Conservation (phyloP, 2,888 invertebrate genomes). For the Pherbina coryleti region DNA sequence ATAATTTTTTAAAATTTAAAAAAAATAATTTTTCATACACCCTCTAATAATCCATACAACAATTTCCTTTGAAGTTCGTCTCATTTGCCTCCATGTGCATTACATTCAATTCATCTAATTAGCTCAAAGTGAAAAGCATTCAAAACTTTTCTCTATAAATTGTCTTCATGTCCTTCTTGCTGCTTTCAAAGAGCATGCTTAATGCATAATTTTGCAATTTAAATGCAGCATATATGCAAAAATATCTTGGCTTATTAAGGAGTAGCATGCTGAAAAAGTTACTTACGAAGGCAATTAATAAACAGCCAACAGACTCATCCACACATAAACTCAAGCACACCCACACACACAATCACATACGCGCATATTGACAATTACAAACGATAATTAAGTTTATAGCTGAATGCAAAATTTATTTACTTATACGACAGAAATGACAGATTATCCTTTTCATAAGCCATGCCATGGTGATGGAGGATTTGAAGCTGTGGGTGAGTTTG, state of each 20-base stretch:
- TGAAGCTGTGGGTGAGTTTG: too few relatives aligned
- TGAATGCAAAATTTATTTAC: slow-evolving; percentile 55
- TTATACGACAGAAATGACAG: slow-evolving; percentile 53
- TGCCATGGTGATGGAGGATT: neutral
- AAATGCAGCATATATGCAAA: slow-evolving; percentile 16
- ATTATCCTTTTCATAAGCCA: slow-evolving; percentile 45
- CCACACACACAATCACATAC: slow-evolving; percentile 22
- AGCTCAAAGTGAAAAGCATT: too few relatives aligned
- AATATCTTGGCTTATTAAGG: slow-evolving; percentile 7
- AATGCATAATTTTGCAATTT: slow-evolving; percentile 35
- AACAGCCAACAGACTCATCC: slow-evolving; percentile 1
- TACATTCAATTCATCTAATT: too few relatives aligned
- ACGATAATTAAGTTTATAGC: slow-evolving; percentile 67
- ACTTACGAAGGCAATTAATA: slow-evolving; percentile 30
- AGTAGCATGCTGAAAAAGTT: slow-evolving; percentile 14
- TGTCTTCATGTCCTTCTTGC: neutral
- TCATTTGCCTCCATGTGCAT: too few relatives aligned
- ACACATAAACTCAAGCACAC: neutral
- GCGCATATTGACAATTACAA: slow-evolving; percentile 56
- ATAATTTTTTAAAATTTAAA: too few relatives aligned
- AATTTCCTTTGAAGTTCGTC: too few relatives aligned
- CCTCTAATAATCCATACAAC: too few relatives aligned
- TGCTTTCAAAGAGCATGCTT: neutral
- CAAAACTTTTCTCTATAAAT: too few relatives aligned
- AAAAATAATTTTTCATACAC: too few relatives aligned